Evolutionary conservation across 2,888 invertebrate genomes (phyloP).

Genomic region (Steinernema hermaphroditum): DNA sequence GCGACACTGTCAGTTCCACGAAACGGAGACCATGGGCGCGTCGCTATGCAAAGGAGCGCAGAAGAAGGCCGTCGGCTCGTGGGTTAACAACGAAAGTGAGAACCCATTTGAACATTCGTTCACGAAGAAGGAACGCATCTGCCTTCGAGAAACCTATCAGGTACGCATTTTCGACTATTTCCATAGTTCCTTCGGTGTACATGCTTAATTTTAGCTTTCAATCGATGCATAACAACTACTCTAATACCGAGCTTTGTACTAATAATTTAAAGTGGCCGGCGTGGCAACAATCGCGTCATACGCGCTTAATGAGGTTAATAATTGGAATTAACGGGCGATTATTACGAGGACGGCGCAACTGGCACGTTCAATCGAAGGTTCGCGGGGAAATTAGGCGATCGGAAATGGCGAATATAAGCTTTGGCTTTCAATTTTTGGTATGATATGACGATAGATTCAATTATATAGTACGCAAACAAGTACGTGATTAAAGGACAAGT

Average conservation of each 20-base stretch:
- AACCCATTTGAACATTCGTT: slow-evolving; percentile 62
- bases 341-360: too few relatives aligned
- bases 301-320: slow-evolving; percentile 8
- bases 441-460: too few relatives aligned
- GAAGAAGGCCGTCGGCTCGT: slow-evolving; percentile 57
- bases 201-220: too few relatives aligned
- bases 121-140: slow-evolving; percentile 61
- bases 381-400: too few relatives aligned
- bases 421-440: neutral
- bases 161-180: too few relatives aligned
- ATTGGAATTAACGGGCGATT: neutral
- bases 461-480: too few relatives aligned
- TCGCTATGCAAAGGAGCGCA: slow-evolving; percentile 58
- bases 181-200: neutral
- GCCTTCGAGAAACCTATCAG: slow-evolving; percentile 62
- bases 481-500: too few relatives aligned
- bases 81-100: slow-evolving; percentile 63
- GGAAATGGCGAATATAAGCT: neutral
- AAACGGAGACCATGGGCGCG: slow-evolving; percentile 51
- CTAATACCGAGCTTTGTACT: neutral
- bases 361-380: too few relatives aligned
- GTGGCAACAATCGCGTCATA: neutral
- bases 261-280: neutral
- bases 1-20: too few relatives aligned
- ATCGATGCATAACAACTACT: too few relatives aligned